phyloP scores from a whole-genome alignment of 2,113 vertebrate species.

The Pluvianellus socialis region DNA sequence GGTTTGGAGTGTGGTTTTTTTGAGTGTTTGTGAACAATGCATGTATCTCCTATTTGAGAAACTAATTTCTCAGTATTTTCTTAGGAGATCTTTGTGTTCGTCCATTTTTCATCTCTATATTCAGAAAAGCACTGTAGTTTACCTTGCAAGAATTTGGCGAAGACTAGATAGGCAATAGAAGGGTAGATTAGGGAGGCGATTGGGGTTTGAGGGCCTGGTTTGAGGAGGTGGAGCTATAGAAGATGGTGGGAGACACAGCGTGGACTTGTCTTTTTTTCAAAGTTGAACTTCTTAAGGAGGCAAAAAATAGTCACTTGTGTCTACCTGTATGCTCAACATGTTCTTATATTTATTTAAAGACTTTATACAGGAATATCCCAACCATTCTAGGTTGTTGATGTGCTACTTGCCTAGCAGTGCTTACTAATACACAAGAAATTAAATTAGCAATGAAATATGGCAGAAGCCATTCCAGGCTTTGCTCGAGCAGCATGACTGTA shows the following conservation, averaged over 20 bases:
- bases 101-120: not conserved
- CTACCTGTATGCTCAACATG: not conserved
- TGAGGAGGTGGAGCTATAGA: not conserved
- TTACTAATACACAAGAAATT: not conserved
- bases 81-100: not conserved
- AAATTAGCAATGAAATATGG: not conserved
- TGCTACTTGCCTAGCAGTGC: not conserved
- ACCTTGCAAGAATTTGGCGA: not conserved
- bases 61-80: not conserved
- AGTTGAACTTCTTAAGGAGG: not conserved
- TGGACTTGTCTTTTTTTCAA: not conserved
- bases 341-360: not conserved
- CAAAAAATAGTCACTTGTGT: not conserved
- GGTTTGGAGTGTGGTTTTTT: not conserved
- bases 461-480: not conserved
- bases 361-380: not conserved
- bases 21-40: not conserved
- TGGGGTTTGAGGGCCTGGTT: not conserved
- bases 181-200: not conserved
- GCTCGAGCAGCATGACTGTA: not conserved
- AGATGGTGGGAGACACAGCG: not conserved
- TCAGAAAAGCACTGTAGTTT: not conserved
- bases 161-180: not conserved
- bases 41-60: not conserved
- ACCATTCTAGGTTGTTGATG: not conserved